Conservation (phyloP, 92 coral and sea anemone species). For the Paramuricea clavata region DNA sequence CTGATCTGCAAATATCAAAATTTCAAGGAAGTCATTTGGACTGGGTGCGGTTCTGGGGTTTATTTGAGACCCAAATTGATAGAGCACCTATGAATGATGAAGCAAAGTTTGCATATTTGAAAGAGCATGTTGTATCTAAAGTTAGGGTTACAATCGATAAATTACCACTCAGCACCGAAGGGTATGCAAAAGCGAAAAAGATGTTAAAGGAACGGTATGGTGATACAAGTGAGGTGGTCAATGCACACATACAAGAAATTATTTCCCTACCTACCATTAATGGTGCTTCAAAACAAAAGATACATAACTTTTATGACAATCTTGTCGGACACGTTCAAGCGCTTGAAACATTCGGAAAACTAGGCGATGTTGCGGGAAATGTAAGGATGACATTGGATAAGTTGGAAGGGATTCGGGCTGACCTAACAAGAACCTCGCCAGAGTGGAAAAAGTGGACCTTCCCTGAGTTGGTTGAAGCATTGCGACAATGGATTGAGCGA, state of each 20-base stretch:
- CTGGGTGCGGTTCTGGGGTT: conserved; percentile 5
- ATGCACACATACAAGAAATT: conserved; percentile 4
- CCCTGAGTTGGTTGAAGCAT: background rate
- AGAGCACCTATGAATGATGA: background rate
- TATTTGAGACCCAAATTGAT: background rate
- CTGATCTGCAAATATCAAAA: background rate
- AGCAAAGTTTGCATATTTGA: background rate
- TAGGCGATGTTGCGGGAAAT: no score
- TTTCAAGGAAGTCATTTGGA: conserved; percentile 2
- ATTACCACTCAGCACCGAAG: conserved; percentile 14
- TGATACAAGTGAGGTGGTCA: no score
- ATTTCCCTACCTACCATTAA: background rate
- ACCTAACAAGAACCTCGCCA: background rate
- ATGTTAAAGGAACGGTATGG: no score
- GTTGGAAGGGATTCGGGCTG: background rate
- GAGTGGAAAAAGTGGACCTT: conserved; percentile 4
- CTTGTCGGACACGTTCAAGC: background rate
- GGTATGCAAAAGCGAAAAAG: no score
- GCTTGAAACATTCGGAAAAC: no score
- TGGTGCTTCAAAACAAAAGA: background rate
- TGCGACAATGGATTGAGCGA: background rate
- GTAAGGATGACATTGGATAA: no score
- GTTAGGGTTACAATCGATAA: background rate
- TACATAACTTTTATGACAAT: background rate
- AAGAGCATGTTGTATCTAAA: background rate